These are phyloP conservation scores for Triops cancriformis DNA, from an alignment of 1,140 invertebrate species.

Conservation along the genomic window DNA sequence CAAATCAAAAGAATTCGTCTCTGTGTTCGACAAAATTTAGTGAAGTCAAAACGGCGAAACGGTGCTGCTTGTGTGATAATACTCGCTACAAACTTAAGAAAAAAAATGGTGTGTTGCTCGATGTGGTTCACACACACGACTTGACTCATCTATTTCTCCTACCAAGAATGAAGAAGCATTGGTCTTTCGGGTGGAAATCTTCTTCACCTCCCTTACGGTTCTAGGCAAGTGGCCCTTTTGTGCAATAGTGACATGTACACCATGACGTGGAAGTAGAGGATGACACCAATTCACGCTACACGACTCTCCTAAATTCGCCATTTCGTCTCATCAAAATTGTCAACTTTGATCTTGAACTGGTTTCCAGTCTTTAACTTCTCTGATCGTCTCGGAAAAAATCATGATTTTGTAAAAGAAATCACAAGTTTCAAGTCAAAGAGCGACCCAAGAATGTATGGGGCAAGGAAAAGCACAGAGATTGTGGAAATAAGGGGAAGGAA, in stretches of 20 bases:
- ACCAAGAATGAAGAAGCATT: background rate
- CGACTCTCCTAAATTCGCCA: too few relatives aligned
- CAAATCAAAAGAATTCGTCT: too few relatives aligned
- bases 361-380: too few relatives aligned
- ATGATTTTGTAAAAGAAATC: too few relatives aligned
- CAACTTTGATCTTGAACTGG: too few relatives aligned
- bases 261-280: background rate
- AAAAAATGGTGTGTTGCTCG: conserved; percentile 8
- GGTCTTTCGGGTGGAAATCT: background rate
- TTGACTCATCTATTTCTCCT: background rate
- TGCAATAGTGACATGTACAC: background rate
- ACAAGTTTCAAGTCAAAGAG: background rate
- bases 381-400: too few relatives aligned
- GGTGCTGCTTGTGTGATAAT: conserved; percentile 16
- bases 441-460: too few relatives aligned
- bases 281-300: background rate
- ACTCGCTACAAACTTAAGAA: background rate
- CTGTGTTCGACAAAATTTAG: too few relatives aligned
- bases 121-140: background rate
- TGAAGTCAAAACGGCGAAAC: background rate
- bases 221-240: background rate
- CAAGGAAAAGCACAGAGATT: background rate
- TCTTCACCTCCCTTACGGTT: background rate
- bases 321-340: too few relatives aligned
- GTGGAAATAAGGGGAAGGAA: background rate